Percentiles rank a stretch among this genome's conserved stretches.
These are phyloP conservation scores for Apotomis capreana DNA, from an alignment of 2,888 invertebrate genomes.

Conservation along the genomic window DNA sequence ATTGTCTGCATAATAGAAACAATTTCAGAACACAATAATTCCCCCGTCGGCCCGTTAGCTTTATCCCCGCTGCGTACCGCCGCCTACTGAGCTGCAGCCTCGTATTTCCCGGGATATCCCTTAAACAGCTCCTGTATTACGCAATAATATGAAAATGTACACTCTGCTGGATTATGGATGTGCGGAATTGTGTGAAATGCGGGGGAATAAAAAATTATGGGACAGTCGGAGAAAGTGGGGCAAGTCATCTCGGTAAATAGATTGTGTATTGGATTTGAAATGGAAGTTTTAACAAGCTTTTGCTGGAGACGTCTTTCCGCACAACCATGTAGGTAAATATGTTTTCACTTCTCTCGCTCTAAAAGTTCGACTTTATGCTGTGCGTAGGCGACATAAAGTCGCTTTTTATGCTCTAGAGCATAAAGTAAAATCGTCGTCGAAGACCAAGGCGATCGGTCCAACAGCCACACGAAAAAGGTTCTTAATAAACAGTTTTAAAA, in stretches of 20 bases:
- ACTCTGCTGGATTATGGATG: constrained; percentile 26
- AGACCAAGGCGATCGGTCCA: too few relatives aligned
- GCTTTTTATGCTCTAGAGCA: too few relatives aligned
- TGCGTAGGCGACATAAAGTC: too few relatives aligned
- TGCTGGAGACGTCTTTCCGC: not conserved
- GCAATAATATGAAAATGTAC: constrained; percentile 34
- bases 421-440: too few relatives aligned
- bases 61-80: not conserved
- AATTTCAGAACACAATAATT: not conserved
- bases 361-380: too few relatives aligned
- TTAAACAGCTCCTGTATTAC: constrained; percentile 21
- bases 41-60: not conserved
- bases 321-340: too few relatives aligned
- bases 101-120: constrained; percentile 12
- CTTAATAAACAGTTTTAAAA: too few relatives aligned
- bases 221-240: not conserved
- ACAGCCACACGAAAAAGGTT: too few relatives aligned
- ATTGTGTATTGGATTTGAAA: not conserved
- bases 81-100: not conserved
- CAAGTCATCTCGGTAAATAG: not conserved
- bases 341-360: too few relatives aligned
- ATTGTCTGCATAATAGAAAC: too few relatives aligned
- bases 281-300: not conserved
- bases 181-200: constrained; percentile 32
- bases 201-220: constrained; percentile 29